Conservation (phyloP, 2,888 invertebrate species). For the Zaprionus bogoriensis region DNA sequence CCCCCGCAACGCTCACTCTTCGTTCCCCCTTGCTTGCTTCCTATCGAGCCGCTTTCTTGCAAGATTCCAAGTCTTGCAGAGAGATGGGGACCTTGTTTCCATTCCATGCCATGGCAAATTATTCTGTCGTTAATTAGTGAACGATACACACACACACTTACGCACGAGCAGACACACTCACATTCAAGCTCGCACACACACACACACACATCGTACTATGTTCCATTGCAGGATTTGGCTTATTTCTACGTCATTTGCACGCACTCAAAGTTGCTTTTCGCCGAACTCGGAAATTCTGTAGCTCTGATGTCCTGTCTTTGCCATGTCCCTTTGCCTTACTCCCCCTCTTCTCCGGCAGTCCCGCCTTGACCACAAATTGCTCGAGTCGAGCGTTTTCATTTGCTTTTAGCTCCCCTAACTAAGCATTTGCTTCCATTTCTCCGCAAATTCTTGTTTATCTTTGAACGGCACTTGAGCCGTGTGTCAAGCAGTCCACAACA, state of each 20-base stretch:
- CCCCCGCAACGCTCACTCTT: neutral
- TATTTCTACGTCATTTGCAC: conserved; percentile 75
- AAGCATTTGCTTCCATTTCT: conserved; percentile 49
- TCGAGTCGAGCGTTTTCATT: conserved; percentile 65
- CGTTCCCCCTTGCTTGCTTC: neutral
- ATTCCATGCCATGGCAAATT: conserved; percentile 70
- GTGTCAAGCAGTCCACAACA: conserved; percentile 43
- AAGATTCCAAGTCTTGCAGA: conserved; percentile 1
- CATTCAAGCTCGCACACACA: conserved; percentile 16
- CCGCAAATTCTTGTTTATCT: conserved; percentile 51
- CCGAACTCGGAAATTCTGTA: conserved; percentile 6
- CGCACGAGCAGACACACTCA: conserved; percentile 26
- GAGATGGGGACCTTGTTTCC: conserved; percentile 31
- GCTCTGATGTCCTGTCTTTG: neutral
- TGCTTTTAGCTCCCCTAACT: conserved; percentile 61
- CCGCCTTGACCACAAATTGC: conserved; percentile 71
- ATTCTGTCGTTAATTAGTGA: conserved; percentile 78
- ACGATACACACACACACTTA: conserved; percentile 32
- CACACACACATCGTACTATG: conserved; percentile 10
- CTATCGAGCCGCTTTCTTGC: neutral
- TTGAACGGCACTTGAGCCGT: conserved; percentile 46
- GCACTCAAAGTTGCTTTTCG: conserved; percentile 39
- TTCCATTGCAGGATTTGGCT: conserved; percentile 56
- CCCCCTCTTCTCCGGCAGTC: neutral
- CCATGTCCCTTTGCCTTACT: neutral